phyloP scores from a whole-genome alignment of 2,888 invertebrate genomes.

The Conops quadrifasciatus region DNA sequence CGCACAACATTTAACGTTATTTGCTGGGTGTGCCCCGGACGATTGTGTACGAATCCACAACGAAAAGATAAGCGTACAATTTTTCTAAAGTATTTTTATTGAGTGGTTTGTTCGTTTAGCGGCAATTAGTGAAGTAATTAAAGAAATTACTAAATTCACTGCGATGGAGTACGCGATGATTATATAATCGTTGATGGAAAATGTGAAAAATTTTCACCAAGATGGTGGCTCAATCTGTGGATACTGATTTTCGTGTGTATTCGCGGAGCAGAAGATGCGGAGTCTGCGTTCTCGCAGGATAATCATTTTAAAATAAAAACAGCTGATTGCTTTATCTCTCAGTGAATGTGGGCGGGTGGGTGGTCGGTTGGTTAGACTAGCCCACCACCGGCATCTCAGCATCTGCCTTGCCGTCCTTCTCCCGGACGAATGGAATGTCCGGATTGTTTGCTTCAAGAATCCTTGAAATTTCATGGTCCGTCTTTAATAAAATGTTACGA shows the following conservation, averaged over 20 bases:
- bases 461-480: constrained; percentile 5
- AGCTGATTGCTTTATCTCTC: constrained; percentile 26
- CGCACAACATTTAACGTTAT: neutral
- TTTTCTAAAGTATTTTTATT: no score
- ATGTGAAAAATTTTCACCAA: constrained; percentile 28
- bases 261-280: constrained; percentile 55
- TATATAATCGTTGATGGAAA: constrained; percentile 30
- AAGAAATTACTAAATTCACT: constrained; percentile 14
- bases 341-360: neutral
- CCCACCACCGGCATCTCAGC: no score
- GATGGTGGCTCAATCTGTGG: constrained; percentile 54
- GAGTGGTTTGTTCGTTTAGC: no score
- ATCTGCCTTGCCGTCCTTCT: neutral
- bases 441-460: constrained; percentile 1
- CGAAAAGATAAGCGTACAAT: no score
- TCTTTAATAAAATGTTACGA: neutral
- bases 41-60: constrained; percentile 33
- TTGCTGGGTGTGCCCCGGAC: constrained; percentile 32
- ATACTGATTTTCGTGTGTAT: constrained; percentile 58
- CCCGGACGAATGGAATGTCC: neutral
- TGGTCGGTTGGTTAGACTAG: neutral
- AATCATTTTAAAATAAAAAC: constrained; percentile 1
- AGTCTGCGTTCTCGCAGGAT: constrained; percentile 56
- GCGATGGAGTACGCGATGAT: neutral
- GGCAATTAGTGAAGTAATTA: no score